Evolutionary conservation across 2,113 vertebrate genomes (phyloP).

Genomic region (Dromiciops gliroides): DNA sequence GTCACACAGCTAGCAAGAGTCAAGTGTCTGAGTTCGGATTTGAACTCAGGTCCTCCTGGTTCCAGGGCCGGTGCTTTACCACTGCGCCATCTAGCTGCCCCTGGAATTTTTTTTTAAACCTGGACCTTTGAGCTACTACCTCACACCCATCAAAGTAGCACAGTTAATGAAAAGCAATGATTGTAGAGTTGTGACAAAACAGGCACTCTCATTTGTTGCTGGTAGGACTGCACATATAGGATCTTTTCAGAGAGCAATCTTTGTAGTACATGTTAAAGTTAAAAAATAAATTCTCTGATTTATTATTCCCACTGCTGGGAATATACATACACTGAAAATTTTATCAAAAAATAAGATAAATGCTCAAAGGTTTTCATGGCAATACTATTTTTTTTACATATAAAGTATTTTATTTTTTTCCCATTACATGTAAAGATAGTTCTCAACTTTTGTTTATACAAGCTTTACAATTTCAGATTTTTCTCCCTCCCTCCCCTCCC

Average conservation of each 20-base stretch:
- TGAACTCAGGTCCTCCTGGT: not conserved
- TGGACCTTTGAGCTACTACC: not conserved
- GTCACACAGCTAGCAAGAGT: not conserved
- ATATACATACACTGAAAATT: not conserved
- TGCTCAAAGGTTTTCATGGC: not conserved
- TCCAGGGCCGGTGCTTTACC: not conserved
- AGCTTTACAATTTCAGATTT: no score
- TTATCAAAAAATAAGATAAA: not conserved
- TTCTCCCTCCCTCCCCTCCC: no score
- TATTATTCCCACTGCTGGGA: not conserved
- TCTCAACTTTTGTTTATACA: no score
- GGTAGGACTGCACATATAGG: not conserved
- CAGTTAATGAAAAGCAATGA: not conserved
- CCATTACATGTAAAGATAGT: no score
- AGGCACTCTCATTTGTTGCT: not conserved
- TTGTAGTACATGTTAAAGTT: not conserved
- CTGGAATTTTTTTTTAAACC: not conserved
- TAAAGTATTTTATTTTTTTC: no score
- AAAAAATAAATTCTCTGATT: not conserved
- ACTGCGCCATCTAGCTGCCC: not conserved
- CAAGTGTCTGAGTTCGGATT: not conserved
- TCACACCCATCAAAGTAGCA: not conserved
- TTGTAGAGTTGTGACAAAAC: not conserved
- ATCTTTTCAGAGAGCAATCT: not conserved
- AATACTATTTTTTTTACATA: no score